A percentile compares a stretch with the other conserved stretches of the same genome.
Conservation (phyloP, 2,888 invertebrate species). For the Cabera pusaria region DNA sequence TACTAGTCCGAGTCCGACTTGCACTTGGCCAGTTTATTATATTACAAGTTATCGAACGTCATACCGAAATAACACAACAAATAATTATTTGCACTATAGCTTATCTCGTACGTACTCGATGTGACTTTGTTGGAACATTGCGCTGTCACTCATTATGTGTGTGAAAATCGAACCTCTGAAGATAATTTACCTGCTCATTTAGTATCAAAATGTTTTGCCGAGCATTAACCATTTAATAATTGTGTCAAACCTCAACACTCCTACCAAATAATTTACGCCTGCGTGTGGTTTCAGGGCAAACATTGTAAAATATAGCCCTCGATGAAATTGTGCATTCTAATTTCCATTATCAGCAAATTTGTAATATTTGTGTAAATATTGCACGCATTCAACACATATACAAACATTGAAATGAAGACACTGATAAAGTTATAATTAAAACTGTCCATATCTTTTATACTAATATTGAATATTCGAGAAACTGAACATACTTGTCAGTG, state of each 20-base stretch:
- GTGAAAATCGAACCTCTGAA: too few relatives aligned
- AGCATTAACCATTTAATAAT: conserved; percentile 2
- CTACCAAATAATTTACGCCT: neutral
- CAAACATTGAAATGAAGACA: conserved; percentile 25
- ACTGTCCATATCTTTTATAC: conserved; percentile 30
- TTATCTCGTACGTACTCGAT: too few relatives aligned
- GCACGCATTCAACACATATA: conserved; percentile 26
- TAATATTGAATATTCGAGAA: conserved; percentile 43
- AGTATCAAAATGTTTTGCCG: too few relatives aligned
- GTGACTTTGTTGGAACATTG: too few relatives aligned
- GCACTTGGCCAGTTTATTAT: too few relatives aligned
- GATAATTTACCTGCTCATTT: too few relatives aligned
- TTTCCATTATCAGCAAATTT: conserved; percentile 13
- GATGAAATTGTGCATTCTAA: conserved; percentile 6
- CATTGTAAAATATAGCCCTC: conserved; percentile 3
- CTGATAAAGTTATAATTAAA: conserved; percentile 40
- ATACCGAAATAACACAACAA: too few relatives aligned
- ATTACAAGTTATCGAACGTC: too few relatives aligned
- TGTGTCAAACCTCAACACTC: conserved; percentile 11
- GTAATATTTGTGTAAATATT: conserved; percentile 16
- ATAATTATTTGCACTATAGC: too few relatives aligned
- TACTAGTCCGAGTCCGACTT: too few relatives aligned
- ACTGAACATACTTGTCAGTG: conserved; percentile 37
- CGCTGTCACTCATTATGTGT: too few relatives aligned
- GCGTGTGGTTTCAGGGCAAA: too few relatives aligned